Evolutionary conservation across 2,797 vertebrate species (phyloP).

Genomic region (Centropyge bicolor): DNA sequence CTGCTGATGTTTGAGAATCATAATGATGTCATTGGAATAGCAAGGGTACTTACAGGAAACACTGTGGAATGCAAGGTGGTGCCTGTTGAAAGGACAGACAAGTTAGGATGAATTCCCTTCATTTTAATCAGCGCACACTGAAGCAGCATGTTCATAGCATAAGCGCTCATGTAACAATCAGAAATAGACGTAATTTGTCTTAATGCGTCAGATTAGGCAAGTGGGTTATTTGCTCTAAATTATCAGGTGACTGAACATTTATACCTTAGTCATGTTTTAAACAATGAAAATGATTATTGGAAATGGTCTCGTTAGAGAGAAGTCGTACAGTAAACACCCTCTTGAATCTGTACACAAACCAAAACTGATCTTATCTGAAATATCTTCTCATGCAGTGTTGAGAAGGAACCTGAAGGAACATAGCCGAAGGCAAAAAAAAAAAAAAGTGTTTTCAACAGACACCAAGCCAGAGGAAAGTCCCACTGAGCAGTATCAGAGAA

Average conservation of each 20-base stretch:
- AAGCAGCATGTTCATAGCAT: neutral
- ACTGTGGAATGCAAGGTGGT: fast-evolving
- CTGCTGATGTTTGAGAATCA: neutral
- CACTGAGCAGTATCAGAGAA: neutral
- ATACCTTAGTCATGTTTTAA: neutral
- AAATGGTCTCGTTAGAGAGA: neutral
- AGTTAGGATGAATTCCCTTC: neutral
- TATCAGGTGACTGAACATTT: neutral
- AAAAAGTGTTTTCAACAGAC: neutral
- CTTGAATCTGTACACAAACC: neutral
- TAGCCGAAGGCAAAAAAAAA: too few relatives aligned
- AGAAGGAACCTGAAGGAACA: neutral
- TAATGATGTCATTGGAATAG: neutral
- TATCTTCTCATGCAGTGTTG: neutral
- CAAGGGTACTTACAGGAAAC: slow-evolving; percentile 49
- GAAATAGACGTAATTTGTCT: neutral
- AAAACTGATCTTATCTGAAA: slow-evolving; percentile 8
- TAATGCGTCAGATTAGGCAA: neutral
- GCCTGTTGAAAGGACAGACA: slow-evolving; percentile 56
- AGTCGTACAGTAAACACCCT: neutral
- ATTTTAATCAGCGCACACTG: neutral
- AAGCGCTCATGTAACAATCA: neutral
- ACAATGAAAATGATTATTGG: neutral
- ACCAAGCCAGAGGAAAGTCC: slow-evolving; percentile 50
- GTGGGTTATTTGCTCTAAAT: neutral